Evolutionary conservation across 2,113 vertebrate species (phyloP).

Genomic region (Ophthalmolycus amberensis): DNA sequence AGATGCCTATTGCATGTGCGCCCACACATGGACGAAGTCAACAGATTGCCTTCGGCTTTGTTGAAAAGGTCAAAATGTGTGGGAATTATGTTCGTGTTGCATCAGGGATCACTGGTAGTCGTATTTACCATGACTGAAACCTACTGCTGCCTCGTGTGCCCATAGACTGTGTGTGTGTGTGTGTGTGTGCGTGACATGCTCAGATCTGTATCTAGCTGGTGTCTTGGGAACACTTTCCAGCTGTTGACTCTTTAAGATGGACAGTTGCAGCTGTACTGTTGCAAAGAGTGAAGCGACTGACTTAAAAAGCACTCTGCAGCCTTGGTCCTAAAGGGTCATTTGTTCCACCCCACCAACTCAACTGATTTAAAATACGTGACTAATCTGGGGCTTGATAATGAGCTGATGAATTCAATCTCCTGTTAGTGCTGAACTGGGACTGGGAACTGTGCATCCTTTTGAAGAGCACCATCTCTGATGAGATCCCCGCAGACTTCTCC

Average conservation of each 20-base stretch:
- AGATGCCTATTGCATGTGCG: slow-evolving; percentile 29
- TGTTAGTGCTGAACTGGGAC: slow-evolving; percentile 79
- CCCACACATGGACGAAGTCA: slow-evolving; percentile 46
- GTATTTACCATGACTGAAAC: slow-evolving; percentile 45
- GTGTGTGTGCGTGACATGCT: not conserved
- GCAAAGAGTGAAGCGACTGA: slow-evolving; percentile 45
- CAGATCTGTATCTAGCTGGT: slow-evolving; percentile 50
- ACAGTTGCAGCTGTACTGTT: slow-evolving; percentile 53
- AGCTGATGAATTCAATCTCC: slow-evolving; percentile 80
- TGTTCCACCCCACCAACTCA: slow-evolving; percentile 69
- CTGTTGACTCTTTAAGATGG: slow-evolving; percentile 55
- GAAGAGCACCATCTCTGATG: slow-evolving; percentile 70
- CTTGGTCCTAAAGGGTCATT: slow-evolving; percentile 75
- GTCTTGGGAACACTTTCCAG: slow-evolving; percentile 51
- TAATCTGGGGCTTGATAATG: slow-evolving; percentile 76
- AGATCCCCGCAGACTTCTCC: slow-evolving; percentile 71
- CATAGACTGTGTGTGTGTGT: slow-evolving; percentile 11
- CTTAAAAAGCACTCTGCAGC: slow-evolving; percentile 60
- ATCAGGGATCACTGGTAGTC: slow-evolving; percentile 41
- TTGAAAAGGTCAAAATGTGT: slow-evolving; percentile 67
- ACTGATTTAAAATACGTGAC: slow-evolving; percentile 76
- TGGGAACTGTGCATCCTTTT: slow-evolving; percentile 67
- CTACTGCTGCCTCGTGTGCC: slow-evolving; percentile 32
- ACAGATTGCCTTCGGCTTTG: slow-evolving; percentile 34
- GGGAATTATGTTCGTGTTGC: slow-evolving; percentile 46